These are phyloP conservation scores for Spilosoma lubricipeda DNA, from an alignment of 2,888 invertebrate species.

Conservation along the genomic window DNA sequence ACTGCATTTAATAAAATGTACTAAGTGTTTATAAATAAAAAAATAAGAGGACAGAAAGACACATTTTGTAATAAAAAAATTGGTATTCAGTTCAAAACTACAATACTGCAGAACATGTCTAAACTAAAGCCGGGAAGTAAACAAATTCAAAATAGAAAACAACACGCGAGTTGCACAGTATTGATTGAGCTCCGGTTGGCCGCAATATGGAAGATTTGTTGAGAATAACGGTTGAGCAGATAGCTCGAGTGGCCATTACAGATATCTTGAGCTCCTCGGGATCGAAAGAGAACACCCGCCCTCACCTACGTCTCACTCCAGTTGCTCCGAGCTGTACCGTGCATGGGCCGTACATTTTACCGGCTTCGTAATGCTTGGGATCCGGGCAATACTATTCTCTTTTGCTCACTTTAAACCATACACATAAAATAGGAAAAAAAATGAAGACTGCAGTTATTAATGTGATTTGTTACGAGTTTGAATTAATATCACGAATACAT, in stretches of 20 bases:
- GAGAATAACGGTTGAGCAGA: slow-evolving; percentile 80
- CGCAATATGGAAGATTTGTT: slow-evolving; percentile 82
- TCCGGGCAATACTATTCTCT: slow-evolving; percentile 53
- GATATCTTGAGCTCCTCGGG: slow-evolving; percentile 76
- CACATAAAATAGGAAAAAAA: slow-evolving; percentile 50
- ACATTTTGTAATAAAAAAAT: slow-evolving; percentile 39
- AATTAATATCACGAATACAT: not conserved
- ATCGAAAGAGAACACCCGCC: slow-evolving; percentile 70
- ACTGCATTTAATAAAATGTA: not conserved
- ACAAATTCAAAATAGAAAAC: slow-evolving; percentile 63
- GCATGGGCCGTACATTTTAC: slow-evolving; percentile 57
- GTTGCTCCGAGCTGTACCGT: slow-evolving; percentile 58
- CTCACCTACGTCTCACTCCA: slow-evolving; percentile 72
- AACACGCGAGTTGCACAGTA: slow-evolving; percentile 63
- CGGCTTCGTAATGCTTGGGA: slow-evolving; percentile 58
- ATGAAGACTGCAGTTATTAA: slow-evolving; percentile 9
- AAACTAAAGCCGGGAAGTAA: slow-evolving; percentile 41
- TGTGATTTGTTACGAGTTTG: not conserved
- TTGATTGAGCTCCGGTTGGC: slow-evolving; percentile 74
- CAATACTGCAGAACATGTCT: slow-evolving; percentile 38
- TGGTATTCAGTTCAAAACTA: slow-evolving; percentile 41
- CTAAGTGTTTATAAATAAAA: not conserved
- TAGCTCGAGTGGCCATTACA: slow-evolving; percentile 84
- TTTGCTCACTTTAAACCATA: slow-evolving; percentile 46
- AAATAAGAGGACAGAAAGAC: slow-evolving; percentile 30